Evolutionary conservation across 2,113 vertebrate genomes (phyloP).

Genomic region (Natator depressus): DNA sequence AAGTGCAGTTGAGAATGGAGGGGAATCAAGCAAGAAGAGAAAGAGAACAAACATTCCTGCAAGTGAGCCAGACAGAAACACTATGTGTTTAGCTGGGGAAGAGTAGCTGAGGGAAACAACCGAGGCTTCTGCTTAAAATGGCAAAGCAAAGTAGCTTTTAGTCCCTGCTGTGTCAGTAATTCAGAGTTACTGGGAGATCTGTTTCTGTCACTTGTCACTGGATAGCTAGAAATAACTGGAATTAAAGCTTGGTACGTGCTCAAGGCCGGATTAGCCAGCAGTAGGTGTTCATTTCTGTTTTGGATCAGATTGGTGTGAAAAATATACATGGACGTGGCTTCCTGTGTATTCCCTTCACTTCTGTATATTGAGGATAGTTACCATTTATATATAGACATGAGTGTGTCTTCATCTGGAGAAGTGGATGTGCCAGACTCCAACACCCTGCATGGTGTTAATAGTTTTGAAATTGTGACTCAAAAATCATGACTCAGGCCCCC

Average conservation of each 20-base stretch:
- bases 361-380: fast-evolving
- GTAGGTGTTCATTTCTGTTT: not conserved
- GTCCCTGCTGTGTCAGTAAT: not conserved
- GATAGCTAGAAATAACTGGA: not conserved
- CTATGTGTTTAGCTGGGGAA: fast-evolving
- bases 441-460: not conserved
- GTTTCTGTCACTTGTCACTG: not conserved
- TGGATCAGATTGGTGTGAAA: fast-evolving
- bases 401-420: not conserved
- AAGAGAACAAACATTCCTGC: conserved; percentile 83
- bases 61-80: conserved; percentile 77
- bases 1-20: conserved; percentile 83
- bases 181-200: not conserved
- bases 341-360: not conserved
- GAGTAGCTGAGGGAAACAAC: fast-evolving
- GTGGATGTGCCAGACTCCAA: not conserved
- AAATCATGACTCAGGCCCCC: not conserved
- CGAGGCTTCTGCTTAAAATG: not conserved
- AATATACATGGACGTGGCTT: not conserved
- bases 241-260: not conserved
- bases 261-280: not conserved
- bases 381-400: not conserved
- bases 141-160: not conserved
- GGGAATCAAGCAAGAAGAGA: conserved; percentile 87
- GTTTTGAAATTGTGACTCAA: not conserved